These are phyloP conservation scores for Pachydiplax longipennis DNA, from an alignment of 2,888 invertebrate species.

Conservation along the genomic window DNA sequence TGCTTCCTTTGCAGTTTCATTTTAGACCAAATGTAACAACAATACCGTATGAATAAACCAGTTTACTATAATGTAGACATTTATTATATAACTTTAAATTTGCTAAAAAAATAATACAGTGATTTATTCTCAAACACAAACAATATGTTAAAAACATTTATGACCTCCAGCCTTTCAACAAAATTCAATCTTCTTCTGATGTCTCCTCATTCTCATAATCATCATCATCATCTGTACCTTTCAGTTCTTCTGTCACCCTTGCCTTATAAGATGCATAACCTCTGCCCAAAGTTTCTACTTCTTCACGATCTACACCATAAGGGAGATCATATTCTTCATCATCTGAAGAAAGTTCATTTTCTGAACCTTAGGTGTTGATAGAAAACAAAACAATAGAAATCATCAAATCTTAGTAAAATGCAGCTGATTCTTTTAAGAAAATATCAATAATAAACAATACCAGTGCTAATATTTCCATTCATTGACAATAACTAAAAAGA, in stretches of 20 bases:
- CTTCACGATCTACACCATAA: constrained; percentile 59
- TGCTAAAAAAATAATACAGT: neutral
- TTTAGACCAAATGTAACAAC: neutral
- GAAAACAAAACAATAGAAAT: too few species aligned
- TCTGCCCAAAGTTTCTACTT: constrained; percentile 69
- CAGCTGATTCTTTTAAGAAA: too few species aligned
- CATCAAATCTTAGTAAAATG: too few species aligned
- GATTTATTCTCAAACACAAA: too few species aligned
- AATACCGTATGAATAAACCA: neutral
- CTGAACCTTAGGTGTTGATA: neutral
- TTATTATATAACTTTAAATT: neutral
- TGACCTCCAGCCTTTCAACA: neutral
- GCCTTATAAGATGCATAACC: constrained; percentile 75
- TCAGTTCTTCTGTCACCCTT: constrained; percentile 57
- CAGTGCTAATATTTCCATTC: too few species aligned
- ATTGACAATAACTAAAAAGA: too few species aligned
- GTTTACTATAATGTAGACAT: neutral
- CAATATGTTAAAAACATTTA: neutral
- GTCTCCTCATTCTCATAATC: constrained; percentile 47
- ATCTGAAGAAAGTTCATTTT: constrained; percentile 52
- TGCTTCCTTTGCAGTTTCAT: neutral
- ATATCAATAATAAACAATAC: too few species aligned
- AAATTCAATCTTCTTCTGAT: neutral
- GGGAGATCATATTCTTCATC: constrained; percentile 57
- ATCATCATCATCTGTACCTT: constrained; percentile 53